phyloP scores from a whole-genome alignment of 2,113 vertebrate genomes.

The Gulo gulo region DNA sequence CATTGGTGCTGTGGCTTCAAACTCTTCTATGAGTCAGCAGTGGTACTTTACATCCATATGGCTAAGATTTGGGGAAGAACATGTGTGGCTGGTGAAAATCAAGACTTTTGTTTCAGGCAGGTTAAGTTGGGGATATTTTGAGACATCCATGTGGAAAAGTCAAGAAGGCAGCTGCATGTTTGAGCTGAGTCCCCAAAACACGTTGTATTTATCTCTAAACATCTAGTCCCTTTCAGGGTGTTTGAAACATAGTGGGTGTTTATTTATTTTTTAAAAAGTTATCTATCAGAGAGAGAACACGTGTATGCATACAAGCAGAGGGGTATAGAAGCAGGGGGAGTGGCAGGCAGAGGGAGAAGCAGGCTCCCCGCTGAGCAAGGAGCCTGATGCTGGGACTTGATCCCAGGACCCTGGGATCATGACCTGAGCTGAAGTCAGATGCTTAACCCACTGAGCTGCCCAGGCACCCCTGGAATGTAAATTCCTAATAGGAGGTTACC shows the following conservation, averaged over 20 bases:
- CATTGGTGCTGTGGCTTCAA: background rate
- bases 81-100: background rate
- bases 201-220: background rate
- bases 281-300: background rate
- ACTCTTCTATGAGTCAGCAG: background rate
- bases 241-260: background rate
- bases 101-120: no score
- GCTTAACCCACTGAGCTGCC: background rate
- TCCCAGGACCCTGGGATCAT: background rate
- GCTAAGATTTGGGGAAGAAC: background rate
- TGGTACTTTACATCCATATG: background rate
- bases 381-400: background rate
- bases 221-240: background rate
- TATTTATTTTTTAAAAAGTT: no score
- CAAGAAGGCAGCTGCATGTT: background rate
- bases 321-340: no score
- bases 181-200: background rate
- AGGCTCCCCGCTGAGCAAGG: background rate
- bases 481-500: background rate
- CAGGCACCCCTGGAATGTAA: background rate
- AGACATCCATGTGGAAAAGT: background rate
- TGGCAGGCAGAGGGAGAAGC: background rate
- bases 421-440: background rate
- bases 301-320: no score
- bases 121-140: background rate